A percentile compares a stretch with the other conserved stretches of the same genome.
These are phyloP conservation scores for Poecilia picta DNA, from an alignment of 2,797 vertebrate species.

Conservation along the genomic window DNA sequence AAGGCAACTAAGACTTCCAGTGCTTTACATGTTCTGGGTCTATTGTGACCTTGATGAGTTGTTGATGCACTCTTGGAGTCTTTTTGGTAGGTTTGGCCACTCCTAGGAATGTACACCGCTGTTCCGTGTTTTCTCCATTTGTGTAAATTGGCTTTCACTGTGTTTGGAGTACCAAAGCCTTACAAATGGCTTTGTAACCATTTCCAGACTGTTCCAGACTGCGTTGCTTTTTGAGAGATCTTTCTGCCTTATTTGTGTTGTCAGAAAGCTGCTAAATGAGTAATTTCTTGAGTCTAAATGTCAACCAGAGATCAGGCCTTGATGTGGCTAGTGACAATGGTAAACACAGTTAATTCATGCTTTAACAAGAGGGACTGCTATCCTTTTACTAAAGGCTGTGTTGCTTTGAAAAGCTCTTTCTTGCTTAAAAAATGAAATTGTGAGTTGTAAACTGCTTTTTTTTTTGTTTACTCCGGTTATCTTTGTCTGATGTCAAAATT, in stretches of 20 bases:
- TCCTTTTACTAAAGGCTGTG: background rate
- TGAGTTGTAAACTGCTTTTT: background rate
- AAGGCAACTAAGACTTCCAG: background rate
- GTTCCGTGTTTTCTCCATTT: background rate
- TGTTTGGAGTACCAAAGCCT: background rate
- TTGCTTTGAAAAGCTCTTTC: background rate
- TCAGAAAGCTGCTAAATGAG: background rate
- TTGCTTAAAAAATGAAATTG: background rate
- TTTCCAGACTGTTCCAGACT: background rate
- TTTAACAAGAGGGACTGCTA: background rate
- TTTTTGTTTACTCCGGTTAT: background rate
- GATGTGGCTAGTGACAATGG: background rate
- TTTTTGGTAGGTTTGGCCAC: constrained; percentile 1
- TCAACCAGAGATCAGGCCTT: background rate
- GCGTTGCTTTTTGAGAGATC: background rate
- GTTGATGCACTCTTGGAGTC: background rate
- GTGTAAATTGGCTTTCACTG: background rate
- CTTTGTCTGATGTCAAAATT: background rate
- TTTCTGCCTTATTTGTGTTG: background rate
- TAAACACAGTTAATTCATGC: background rate
- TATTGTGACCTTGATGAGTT: background rate
- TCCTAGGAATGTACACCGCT: background rate
- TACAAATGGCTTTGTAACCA: background rate
- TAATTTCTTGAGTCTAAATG: background rate
- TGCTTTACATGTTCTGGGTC: background rate